Evolutionary conservation across 1,140 invertebrate genomes (phyloP).

Genomic region (Ylistrum balloti): DNA sequence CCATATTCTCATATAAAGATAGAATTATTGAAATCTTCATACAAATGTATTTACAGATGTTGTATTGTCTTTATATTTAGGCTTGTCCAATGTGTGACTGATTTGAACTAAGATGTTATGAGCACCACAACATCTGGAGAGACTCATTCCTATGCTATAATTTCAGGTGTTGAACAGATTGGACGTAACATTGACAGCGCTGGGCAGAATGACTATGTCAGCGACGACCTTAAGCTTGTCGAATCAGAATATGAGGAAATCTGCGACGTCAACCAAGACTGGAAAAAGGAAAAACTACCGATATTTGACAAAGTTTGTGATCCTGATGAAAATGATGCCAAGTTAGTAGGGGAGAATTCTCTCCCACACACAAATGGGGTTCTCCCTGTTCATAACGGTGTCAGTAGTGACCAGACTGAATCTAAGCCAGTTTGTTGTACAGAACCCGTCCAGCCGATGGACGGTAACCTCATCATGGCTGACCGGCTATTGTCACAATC

Average conservation of each 20-base stretch:
- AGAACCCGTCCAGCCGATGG: not conserved
- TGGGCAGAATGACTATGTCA: constrained; percentile 42
- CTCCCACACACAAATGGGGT: constrained; percentile 21
- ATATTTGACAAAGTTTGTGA: constrained; percentile 48
- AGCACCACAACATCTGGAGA: too few species aligned
- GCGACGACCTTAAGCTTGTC: constrained; percentile 31
- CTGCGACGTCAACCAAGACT: constrained; percentile 38
- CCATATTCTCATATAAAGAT: too few species aligned
- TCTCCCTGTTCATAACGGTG: not conserved
- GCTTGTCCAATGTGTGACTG: too few species aligned
- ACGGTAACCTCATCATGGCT: not conserved
- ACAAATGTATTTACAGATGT: too few species aligned
- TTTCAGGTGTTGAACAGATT: constrained; percentile 48
- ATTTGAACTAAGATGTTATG: too few species aligned
- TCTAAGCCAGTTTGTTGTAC: not conserved
- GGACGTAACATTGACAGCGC: constrained; percentile 37
- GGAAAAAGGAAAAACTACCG: constrained; percentile 47
- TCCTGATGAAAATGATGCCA: constrained; percentile 23
- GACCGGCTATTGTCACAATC: not conserved
- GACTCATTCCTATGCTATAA: too few species aligned
- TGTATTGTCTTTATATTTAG: too few species aligned
- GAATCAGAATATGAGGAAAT: constrained; percentile 57
- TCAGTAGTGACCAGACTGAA: constrained; percentile 4
- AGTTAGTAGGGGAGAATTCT: constrained; percentile 21
- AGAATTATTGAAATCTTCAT: too few species aligned